Evolutionary conservation across 1,140 invertebrate species (phyloP), one percentile per base, ranked within the genome.

Genomic region (Pomacea maculata): DNA sequence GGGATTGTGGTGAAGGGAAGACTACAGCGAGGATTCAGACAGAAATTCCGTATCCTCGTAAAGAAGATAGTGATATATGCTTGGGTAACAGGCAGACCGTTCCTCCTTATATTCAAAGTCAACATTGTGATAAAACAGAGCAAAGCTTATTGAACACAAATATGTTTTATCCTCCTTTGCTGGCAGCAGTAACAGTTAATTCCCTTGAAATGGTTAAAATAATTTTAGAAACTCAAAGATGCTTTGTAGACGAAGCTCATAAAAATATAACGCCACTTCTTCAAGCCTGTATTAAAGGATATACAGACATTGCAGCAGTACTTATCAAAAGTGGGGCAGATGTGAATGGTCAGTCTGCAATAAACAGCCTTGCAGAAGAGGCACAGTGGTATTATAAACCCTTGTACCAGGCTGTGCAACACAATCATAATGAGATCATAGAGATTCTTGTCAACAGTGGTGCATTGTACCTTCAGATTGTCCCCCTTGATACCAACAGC

Each of bases 311-410:
- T 21, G 75, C 63, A 19, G 63, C 63, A 52, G 15, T 65, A 34
- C 75, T 77, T 45, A 6, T 77, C 29, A 52, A 52, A 14, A 12
- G 45, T 68, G 75, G 75, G n/a, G 75, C 75, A 68, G 75, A 77
- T 52, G 75, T 77, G 29, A 77, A 67, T 52, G 75, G 55, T 10
- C 12, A 34, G 25, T 29, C 21, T 19, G 64, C 29, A 57, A 19
- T 45, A 12, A 57, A 65, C 61, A 14, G 25, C n/a, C 12, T 57
- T 11, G n/a, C 52, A 4, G 73, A 75, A 29, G 11, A 34, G 11
- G 21, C 55, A 0, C 17, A 68, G 75, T 65, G 63, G 63, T 45
- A 65, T n/a, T 21, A 77, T 52, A 17, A 65, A 21, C 75, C 75
- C 15, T 45, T 77, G 75, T 77, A 67, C 25, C 75, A 77, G 11